Evolutionary conservation across 2,888 invertebrate genomes (phyloP), one percentile per base, ranked within the genome.

Genomic region (Mesoligia furuncula): DNA sequence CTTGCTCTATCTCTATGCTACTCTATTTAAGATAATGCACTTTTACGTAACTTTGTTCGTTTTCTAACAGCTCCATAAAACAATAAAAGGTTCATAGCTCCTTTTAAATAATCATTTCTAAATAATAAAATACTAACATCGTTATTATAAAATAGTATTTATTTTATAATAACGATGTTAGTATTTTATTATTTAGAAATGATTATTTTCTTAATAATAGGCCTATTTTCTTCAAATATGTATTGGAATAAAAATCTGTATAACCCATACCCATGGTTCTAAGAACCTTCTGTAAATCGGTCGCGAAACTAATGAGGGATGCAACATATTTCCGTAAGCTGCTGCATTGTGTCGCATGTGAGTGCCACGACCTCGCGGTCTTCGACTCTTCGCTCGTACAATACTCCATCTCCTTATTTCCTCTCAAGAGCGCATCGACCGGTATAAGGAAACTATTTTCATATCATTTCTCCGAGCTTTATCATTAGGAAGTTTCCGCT

Each of bases 31-130:
- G 91, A 93, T 94, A 95, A 95, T 94, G 88, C 86, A 90, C 91
- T 92, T 93, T 93, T 93, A 93, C 91, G 92, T 95, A 94, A 95
- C 91, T 88, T 91, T 88, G 89, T 90, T 89, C 88, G 79, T 92
- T 92, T 91, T 93, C 89, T 91, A 89, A 91, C 90, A 90, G 85
- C 85, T 90, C 88, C 88, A 87, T 87, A 89, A 91, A 91, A 92
- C 66, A 75, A 79, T 86, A 70, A 79, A 78, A 72, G 31, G 15
- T 54, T 74, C 36, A 73, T 36, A 57, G 65, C 61, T 72, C 61
- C 42, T 77, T 42, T 45, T 20, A 64, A 54, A 24, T 42, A 31
- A n/a, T n/a, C n/a, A n/a, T n/a, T n/a, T n/a, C n/a, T n/a, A n/a
- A n/a, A n/a, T n/a, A n/a, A n/a, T n/a, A n/a, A n/a, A 62, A 61